Conservation (phyloP, 2,797 vertebrate species). For the Silurus lanzhouensis region DNA sequence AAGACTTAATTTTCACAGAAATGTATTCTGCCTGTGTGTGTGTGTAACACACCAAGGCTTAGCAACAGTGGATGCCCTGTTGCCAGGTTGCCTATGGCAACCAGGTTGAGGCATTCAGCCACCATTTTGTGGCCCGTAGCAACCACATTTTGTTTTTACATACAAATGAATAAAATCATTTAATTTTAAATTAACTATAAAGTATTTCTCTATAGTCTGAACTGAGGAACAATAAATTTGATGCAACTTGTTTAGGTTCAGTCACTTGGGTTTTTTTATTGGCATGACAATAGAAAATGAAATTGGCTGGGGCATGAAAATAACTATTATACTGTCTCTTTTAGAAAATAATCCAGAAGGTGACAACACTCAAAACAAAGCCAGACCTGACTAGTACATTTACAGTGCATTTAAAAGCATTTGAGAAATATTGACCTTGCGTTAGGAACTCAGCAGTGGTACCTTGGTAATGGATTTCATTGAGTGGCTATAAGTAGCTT, state of each 20-base stretch:
- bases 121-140: constrained; percentile 6
- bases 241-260: neutral
- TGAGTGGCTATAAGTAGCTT: neutral
- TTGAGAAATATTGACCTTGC: neutral
- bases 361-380: neutral
- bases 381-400: neutral
- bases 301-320: neutral
- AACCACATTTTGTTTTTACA: neutral
- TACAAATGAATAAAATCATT: neutral
- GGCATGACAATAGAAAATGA: neutral
- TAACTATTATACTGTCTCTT: neutral
- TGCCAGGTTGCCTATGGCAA: neutral
- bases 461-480: neutral
- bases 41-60: neutral
- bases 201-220: neutral
- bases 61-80: neutral
- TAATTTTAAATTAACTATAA: neutral
- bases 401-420: neutral
- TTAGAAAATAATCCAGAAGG: neutral
- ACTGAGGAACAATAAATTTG: neutral
- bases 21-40: neutral
- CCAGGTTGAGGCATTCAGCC: neutral
- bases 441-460: neutral
- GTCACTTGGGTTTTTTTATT: neutral
- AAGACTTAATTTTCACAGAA: neutral